Percentiles rank a stretch among this genome's conserved stretches.
phyloP scores from a whole-genome alignment of 2,888 invertebrate species.

The Limnephilus marmoratus region DNA sequence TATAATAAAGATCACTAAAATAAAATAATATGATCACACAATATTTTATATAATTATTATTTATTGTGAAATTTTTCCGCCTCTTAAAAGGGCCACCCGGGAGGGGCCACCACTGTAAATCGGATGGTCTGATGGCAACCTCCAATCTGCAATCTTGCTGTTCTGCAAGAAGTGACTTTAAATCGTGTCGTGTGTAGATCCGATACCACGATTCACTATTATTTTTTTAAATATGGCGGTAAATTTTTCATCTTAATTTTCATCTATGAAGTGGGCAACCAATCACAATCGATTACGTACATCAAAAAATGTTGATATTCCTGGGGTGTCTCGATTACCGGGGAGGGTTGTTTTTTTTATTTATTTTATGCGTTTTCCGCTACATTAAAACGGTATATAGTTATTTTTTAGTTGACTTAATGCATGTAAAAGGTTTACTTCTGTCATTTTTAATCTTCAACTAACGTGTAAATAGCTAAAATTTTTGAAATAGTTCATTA shows the following conservation, averaged over 20 bases:
- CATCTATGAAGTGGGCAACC: neutral
- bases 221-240: neutral
- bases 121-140: too few species aligned
- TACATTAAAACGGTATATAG: neutral
- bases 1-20: too few species aligned
- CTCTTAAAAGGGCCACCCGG: too few species aligned
- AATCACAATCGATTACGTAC: slow-evolving; percentile 30
- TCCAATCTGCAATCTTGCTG: too few species aligned
- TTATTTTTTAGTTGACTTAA: neutral
- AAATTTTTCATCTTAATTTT: neutral
- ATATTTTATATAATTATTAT: too few species aligned
- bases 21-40: too few species aligned
- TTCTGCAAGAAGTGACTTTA: too few species aligned
- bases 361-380: neutral
- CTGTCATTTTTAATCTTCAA: neutral
- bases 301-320: neutral
- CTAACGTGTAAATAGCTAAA: neutral
- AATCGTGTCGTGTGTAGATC: too few species aligned
- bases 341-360: slow-evolving; percentile 2
- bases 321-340: neutral
- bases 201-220: too few species aligned
- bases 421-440: neutral
- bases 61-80: too few species aligned
- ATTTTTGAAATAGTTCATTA: neutral
- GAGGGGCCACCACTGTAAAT: too few species aligned